Evolutionary conservation across 2,113 vertebrate species (phyloP), one percentile per base, ranked within the genome.

Genomic region (Ranitomeya imitator): DNA sequence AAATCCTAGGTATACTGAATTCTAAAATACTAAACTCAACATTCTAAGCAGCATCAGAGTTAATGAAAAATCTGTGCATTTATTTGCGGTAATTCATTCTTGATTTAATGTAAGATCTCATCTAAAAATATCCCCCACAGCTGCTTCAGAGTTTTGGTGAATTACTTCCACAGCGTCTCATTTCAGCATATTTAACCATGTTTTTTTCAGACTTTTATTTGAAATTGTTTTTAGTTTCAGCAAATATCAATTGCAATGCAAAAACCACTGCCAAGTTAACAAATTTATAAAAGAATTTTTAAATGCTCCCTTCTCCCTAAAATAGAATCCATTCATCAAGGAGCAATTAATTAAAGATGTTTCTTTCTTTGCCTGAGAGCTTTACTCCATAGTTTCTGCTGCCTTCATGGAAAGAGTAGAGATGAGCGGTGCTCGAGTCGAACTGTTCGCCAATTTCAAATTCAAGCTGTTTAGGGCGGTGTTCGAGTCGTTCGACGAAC

Each of bases 21-120:
- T 51, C 6, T 7, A 23, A 69, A 54, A 83, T 23, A 55, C 45
- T 26, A 69, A 84, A 26, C 37, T 55, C 59, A 19, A 55, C 54
- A n/a, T 57, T 19, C 55, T 12, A 73, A 67, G 60, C 78, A 26
- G 26, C 60, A 79, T 86, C 76, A 51, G 60, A 86, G 74, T 86
- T 79, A 86, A 78, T 86, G 65, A 54, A 79, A 79, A 77, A 86
- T 79, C 37, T 77, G 57, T 77, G 71, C 71, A 79, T 79, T 86
- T 86, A 67, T 86, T 79, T 79, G 73, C 79, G 76, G 23, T 67
- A 86, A 86, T 79, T 86, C 59, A 86, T 86, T 86, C 85, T 79
- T 63, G 76, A 79, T 86, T 67, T 79, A 86, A 86, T 67, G 45
- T 79, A 52, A 61, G 26, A 77, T 51, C n/a, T 86, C 16, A 65